A percentile compares a stretch with the other conserved stretches of the same genome.
These are phyloP conservation scores for Rhombomys opimus DNA, from an alignment of 2,113 vertebrate genomes.

Conservation along the genomic window DNA sequence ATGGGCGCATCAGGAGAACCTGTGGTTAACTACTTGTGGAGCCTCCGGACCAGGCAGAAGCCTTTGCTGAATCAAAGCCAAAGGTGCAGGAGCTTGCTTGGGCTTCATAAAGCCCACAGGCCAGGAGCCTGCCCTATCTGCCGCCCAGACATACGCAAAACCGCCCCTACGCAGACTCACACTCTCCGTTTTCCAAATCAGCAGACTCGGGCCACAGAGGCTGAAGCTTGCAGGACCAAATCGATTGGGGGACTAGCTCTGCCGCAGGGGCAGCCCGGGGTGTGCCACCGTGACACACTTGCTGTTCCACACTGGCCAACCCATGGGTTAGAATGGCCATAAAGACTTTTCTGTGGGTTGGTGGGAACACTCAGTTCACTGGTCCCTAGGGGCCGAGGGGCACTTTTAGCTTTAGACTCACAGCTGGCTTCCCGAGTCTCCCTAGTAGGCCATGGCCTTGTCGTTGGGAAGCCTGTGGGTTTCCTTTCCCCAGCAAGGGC, in stretches of 20 bases:
- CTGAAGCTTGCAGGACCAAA: background rate
- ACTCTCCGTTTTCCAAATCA: background rate
- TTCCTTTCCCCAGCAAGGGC: background rate
- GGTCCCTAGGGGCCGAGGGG: background rate
- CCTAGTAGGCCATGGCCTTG: background rate
- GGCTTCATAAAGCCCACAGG: background rate
- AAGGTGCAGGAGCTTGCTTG: accelerated
- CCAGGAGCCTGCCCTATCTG: background rate
- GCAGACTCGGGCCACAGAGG: background rate
- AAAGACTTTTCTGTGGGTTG: background rate
- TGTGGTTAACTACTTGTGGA: background rate
- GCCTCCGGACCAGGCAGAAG: background rate
- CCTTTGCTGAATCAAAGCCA: background rate
- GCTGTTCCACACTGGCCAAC: background rate
- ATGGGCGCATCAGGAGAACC: background rate
- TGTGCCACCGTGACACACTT: accelerated
- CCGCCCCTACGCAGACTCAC: too few species aligned
- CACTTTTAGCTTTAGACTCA: background rate
- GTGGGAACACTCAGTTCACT: background rate
- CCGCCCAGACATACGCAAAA: background rate
- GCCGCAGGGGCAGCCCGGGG: background rate
- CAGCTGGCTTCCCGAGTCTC: background rate
- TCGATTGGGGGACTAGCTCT: background rate
- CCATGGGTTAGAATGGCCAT: background rate
- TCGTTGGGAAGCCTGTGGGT: background rate